Evolutionary conservation across 2,888 invertebrate species (phyloP).

Genomic region (Drosophila limbata): DNA sequence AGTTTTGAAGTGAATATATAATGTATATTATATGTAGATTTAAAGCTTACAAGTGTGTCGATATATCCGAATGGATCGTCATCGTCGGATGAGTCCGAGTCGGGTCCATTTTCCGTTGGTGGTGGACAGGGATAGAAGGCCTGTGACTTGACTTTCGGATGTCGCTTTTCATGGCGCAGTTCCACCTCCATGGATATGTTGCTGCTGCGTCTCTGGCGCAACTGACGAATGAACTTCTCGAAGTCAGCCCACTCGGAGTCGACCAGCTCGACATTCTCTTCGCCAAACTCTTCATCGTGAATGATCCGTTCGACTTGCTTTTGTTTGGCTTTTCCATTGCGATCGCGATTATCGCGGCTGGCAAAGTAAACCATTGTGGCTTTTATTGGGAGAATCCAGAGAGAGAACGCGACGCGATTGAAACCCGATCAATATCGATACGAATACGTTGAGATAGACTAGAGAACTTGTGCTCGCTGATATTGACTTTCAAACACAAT

Average conservation of each 20-base stretch:
- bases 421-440: slow-evolving; percentile 28
- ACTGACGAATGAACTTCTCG: slow-evolving; percentile 83
- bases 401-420: slow-evolving; percentile 8
- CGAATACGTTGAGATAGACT: slow-evolving; percentile 18
- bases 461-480: not conserved
- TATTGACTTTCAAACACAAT: slow-evolving; percentile 25
- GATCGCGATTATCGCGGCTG: slow-evolving; percentile 72
- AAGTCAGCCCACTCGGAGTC: slow-evolving; percentile 85
- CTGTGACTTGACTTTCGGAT: slow-evolving; percentile 83
- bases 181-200: slow-evolving; percentile 84
- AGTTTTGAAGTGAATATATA: not conserved
- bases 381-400: not conserved
- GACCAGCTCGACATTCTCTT: slow-evolving; percentile 85
- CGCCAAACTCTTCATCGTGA: slow-evolving; percentile 85
- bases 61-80: slow-evolving; percentile 85
- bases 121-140: slow-evolving; percentile 85
- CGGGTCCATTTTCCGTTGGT: slow-evolving; percentile 82
- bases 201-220: slow-evolving; percentile 83
- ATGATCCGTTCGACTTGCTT: slow-evolving; percentile 78
- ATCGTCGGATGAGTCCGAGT: slow-evolving; percentile 83
- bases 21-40: slow-evolving; percentile 1
- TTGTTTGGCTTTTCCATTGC: slow-evolving; percentile 59
- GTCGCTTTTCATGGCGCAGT: slow-evolving; percentile 78
- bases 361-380: slow-evolving; percentile 68
- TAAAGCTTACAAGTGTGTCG: slow-evolving; percentile 84